A percentile compares a stretch with the other conserved stretches of the same genome.
Conservation (phyloP, 2,113 vertebrate species). For the Phalacrocorax pelagicus region DNA sequence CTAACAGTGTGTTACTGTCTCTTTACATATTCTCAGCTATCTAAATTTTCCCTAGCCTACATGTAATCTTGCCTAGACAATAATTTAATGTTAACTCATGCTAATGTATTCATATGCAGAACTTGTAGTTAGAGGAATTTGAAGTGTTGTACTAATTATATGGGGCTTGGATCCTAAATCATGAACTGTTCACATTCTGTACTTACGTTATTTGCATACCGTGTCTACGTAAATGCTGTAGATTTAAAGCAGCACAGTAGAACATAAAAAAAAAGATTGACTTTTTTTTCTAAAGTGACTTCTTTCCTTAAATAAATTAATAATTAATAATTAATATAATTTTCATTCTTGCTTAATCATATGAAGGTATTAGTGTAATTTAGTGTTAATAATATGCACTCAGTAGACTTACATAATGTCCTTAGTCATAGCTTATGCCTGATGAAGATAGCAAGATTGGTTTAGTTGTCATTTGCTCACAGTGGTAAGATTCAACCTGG, state of each 20-base stretch:
- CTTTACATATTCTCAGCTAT: background rate
- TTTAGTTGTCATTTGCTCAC: background rate
- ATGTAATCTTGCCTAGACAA: background rate
- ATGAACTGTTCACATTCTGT: constrained; percentile 17
- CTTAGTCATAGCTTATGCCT: background rate
- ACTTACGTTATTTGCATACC: constrained; percentile 17
- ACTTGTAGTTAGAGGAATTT: constrained; percentile 43
- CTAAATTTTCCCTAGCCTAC: background rate
- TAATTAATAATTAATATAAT: background rate
- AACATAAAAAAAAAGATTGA: background rate
- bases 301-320: too few species aligned
- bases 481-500: background rate
- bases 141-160: constrained; percentile 48
- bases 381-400: background rate
- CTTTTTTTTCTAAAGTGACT: too few species aligned
- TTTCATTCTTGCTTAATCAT: background rate
- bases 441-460: background rate
- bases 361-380: background rate
- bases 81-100: constrained; percentile 11
- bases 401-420: background rate
- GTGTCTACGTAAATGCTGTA: background rate
- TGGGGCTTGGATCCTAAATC: constrained; percentile 11
- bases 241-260: background rate
- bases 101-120: constrained; percentile 54
- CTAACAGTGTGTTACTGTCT: background rate